Evolutionary conservation across 2,888 invertebrate genomes (phyloP).

Genomic region (Drosophila neutralis): DNA sequence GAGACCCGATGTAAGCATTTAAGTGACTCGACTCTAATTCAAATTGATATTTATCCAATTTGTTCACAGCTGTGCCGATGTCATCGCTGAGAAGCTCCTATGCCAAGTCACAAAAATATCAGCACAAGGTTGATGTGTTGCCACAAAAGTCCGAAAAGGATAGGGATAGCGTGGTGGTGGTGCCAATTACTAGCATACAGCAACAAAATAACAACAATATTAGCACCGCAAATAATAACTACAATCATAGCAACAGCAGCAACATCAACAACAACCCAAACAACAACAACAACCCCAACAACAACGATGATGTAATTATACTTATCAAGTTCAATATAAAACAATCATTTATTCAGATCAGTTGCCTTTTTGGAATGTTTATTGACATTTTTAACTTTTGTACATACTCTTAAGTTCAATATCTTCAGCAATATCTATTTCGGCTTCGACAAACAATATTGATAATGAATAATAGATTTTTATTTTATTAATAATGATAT

Average conservation of each 20-base stretch:
- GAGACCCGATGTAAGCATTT: conserved; percentile 82
- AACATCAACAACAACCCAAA: conserved; percentile 86
- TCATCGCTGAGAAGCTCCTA: conserved; percentile 87
- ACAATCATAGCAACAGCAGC: conserved; percentile 47
- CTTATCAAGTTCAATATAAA: not conserved
- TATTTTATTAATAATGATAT: not conserved
- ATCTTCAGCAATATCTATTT: not conserved
- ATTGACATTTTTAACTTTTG: not conserved
- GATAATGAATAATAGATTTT: not conserved
- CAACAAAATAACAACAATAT: conserved; percentile 60
- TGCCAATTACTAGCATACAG: conserved; percentile 86
- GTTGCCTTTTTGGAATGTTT: not conserved
- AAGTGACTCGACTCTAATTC: conserved; percentile 34
- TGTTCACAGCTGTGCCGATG: conserved; percentile 54
- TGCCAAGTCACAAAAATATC: conserved; percentile 86
- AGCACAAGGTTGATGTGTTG: conserved; percentile 71
- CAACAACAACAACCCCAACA: conserved; percentile 86
- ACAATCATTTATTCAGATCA: not conserved
- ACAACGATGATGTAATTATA: conserved; percentile 89
- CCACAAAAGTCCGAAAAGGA: conserved; percentile 67
- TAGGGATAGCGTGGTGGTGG: conserved; percentile 82
- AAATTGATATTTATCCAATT: conserved; percentile 5
- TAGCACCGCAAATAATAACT: conserved; percentile 86
- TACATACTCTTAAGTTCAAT: not conserved
- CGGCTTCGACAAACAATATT: not conserved